phyloP scores from a whole-genome alignment of 2,888 invertebrate species.

The Coenonympha arcania region DNA sequence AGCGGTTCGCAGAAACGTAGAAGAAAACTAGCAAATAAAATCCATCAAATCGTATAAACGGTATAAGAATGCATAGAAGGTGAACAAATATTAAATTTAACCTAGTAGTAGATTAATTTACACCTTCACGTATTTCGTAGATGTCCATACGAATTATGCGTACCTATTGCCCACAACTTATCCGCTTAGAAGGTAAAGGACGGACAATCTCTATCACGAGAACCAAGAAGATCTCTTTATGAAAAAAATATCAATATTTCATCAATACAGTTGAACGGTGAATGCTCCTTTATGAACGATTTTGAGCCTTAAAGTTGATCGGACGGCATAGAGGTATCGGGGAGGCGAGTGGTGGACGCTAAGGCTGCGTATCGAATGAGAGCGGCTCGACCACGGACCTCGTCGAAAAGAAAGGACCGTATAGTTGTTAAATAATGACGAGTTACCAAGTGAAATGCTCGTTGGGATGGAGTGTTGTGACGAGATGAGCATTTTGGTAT shows the following conservation, averaged over 20 bases:
- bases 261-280: slow-evolving; percentile 24
- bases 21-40: too few relatives aligned
- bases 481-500: slow-evolving; percentile 71
- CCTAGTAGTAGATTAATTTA: too few relatives aligned
- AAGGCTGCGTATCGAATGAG: slow-evolving; percentile 64
- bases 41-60: too few relatives aligned
- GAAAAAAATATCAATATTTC: slow-evolving; percentile 25
- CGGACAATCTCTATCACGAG: slow-evolving; percentile 23
- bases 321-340: slow-evolving; percentile 28
- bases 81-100: too few relatives aligned
- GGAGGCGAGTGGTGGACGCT: slow-evolving; percentile 49
- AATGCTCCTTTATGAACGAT: slow-evolving; percentile 29
- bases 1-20: too few relatives aligned
- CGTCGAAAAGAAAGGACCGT: slow-evolving; percentile 71
- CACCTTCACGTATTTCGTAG: slow-evolving; percentile 3
- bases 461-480: slow-evolving; percentile 70
- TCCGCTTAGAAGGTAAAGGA: slow-evolving; percentile 26
- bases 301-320: slow-evolving; percentile 36
- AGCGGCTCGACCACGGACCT: slow-evolving; percentile 44
- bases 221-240: slow-evolving; percentile 19
- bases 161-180: slow-evolving; percentile 14
- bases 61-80: too few relatives aligned
- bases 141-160: slow-evolving; percentile 9
- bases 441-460: slow-evolving; percentile 69
- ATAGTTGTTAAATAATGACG: slow-evolving; percentile 69